Evolutionary conservation across 2,113 vertebrate genomes (phyloP).

Genomic region (Poeciliopsis retropinna): DNA sequence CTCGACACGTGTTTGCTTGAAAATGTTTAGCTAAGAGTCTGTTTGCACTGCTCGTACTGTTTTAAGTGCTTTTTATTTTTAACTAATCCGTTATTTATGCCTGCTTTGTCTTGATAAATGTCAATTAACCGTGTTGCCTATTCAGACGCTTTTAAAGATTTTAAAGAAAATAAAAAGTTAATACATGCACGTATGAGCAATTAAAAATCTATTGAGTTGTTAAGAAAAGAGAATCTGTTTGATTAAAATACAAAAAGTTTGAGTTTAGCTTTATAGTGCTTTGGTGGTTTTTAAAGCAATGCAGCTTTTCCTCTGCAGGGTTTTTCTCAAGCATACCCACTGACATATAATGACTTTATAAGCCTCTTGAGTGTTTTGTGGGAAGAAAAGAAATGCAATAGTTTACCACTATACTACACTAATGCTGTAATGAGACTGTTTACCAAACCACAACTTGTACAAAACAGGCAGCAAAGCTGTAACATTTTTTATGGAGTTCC

Average conservation of each 20-base stretch:
- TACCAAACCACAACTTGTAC: too few species aligned
- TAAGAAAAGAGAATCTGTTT: background rate
- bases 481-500: background rate
- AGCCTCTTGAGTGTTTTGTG: constrained; percentile 3
- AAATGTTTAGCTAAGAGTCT: background rate
- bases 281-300: constrained; percentile 8
- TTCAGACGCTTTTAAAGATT: background rate
- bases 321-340: constrained; percentile 8
- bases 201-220: background rate
- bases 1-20: background rate
- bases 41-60: background rate
- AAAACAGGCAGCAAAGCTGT: background rate
- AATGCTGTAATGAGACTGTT: background rate
- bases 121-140: background rate
- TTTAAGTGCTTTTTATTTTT: too few species aligned
- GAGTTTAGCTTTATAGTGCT: background rate
- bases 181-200: background rate
- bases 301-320: background rate
- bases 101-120: background rate
- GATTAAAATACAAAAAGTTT: background rate
- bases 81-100: too few species aligned
- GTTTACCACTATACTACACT: background rate
- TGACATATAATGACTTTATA: background rate
- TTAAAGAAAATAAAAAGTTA: background rate
- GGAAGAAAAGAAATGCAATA: background rate